These are phyloP conservation scores for Caradrina kadenii DNA, from an alignment of 2,888 invertebrate species.

Conservation along the genomic window DNA sequence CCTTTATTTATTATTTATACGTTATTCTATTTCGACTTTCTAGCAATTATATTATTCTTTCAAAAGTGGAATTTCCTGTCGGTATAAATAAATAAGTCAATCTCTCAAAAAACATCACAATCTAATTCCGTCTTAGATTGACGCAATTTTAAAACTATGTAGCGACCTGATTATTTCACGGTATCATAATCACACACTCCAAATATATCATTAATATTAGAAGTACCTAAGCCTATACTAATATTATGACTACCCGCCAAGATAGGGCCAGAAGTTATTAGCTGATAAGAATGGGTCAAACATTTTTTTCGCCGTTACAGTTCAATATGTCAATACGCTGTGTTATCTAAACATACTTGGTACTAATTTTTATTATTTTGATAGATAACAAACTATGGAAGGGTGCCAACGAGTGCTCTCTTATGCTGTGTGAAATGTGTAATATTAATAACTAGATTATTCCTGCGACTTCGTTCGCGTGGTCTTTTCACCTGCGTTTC, in stretches of 20 bases:
- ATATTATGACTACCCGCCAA: constrained; percentile 42
- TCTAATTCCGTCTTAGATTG: constrained; percentile 30
- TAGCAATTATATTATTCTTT: constrained; percentile 7
- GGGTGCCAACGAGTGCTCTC: background rate
- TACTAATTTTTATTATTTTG: constrained; percentile 18
- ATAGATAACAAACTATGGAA: background rate
- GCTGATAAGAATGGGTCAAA: constrained; percentile 45
- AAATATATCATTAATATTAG: constrained; percentile 30
- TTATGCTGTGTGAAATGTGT: background rate
- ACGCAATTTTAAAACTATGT: constrained; percentile 36
- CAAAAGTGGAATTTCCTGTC: constrained; percentile 21
- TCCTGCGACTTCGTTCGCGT: too few relatives aligned
- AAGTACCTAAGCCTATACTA: constrained; percentile 17
- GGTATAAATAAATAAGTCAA: constrained; percentile 19
- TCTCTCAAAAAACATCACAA: constrained; percentile 3
- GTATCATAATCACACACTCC: constrained; percentile 25
- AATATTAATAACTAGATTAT: background rate
- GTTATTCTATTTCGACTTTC: background rate
- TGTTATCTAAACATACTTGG: constrained; percentile 29
- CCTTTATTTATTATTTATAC: constrained; percentile 11
- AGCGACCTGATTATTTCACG: constrained; percentile 39
- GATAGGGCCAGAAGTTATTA: constrained; percentile 42
- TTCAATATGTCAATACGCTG: constrained; percentile 45
- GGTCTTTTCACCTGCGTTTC: too few relatives aligned
- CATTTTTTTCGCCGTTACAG: constrained; percentile 28